Percentiles rank a stretch among this genome's conserved stretches.
Evolutionary conservation across 2,888 invertebrate species (phyloP).

Genomic region (Rugalucina vietnamica): DNA sequence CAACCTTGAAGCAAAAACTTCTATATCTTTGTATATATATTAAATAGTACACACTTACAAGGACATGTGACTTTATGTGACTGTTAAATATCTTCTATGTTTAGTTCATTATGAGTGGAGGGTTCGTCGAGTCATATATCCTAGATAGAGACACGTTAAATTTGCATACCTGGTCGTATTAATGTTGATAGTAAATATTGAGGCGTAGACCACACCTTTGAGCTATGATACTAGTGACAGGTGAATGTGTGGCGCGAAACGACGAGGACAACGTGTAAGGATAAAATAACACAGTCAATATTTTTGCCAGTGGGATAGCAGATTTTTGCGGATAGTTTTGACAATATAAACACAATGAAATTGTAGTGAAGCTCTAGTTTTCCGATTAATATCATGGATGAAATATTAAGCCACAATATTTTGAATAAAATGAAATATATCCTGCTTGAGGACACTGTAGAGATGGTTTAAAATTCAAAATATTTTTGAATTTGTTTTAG

Average conservation of each 20-base stretch:
- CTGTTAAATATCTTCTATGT: neutral
- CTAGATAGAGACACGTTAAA: neutral
- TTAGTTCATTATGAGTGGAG: conserved; percentile 1
- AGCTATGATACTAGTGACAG: neutral
- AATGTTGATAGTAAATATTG: conserved; percentile 11
- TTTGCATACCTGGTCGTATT: conserved; percentile 10
- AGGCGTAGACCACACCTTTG: conserved; percentile 5
- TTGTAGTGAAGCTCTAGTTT: neutral
- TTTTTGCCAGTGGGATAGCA: neutral
- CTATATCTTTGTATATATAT: neutral
- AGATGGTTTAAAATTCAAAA: too few relatives aligned
- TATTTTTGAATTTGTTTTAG: too few relatives aligned
- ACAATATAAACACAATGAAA: neutral
- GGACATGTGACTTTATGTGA: neutral
- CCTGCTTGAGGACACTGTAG: too few relatives aligned
- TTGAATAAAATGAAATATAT: too few relatives aligned
- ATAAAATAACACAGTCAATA: conserved; percentile 8
- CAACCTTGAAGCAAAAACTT: neutral
- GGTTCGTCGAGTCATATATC: neutral
- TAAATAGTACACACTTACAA: neutral
- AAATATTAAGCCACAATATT: too few relatives aligned
- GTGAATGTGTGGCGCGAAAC: neutral
- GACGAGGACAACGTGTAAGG: neutral
- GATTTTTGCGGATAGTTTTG: neutral
- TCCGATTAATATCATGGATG: too few relatives aligned